phyloP scores from a whole-genome alignment of 2,797 vertebrate genomes.

The Tenualosa thibaudeaui region DNA sequence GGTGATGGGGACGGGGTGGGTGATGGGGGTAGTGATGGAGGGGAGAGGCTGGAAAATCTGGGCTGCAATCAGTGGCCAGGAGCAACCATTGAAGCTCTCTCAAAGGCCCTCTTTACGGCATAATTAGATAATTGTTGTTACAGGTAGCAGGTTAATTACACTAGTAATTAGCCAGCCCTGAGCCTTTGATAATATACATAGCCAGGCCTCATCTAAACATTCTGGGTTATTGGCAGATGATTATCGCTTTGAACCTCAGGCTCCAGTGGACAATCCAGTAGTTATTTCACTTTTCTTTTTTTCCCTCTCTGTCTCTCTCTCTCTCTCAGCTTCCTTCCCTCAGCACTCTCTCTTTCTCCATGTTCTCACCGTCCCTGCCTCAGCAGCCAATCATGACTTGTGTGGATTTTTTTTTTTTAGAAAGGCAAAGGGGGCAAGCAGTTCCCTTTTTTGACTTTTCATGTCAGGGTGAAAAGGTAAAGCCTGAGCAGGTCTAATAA shows the following conservation, averaged over 20 bases:
- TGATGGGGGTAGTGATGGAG: slow-evolving; percentile 19
- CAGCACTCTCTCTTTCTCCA: slow-evolving; percentile 23
- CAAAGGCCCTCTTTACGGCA: slow-evolving; percentile 60
- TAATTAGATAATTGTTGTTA: slow-evolving; percentile 72
- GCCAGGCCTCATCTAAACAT: slow-evolving; percentile 53
- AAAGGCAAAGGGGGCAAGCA: neutral
- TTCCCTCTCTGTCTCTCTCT: neutral
- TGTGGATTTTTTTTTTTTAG: neutral
- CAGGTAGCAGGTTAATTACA: slow-evolving; percentile 71
- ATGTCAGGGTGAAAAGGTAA: slow-evolving; percentile 66
- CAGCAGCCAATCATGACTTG: neutral
- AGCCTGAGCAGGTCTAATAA: slow-evolving; percentile 56
- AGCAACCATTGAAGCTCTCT: slow-evolving; percentile 52
- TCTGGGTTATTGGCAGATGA: slow-evolving; percentile 58
- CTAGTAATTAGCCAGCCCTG: slow-evolving; percentile 58
- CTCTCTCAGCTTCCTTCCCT: slow-evolving; percentile 18
- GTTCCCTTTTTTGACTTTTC: neutral
- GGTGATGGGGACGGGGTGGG: neutral
- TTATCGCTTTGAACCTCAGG: slow-evolving; percentile 50
- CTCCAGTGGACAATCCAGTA: slow-evolving; percentile 25
- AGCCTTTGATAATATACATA: slow-evolving; percentile 62
- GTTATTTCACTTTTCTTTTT: neutral
- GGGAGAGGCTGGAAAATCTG: slow-evolving; percentile 41
- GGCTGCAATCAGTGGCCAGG: slow-evolving; percentile 45
- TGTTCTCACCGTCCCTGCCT: too few species aligned